Evolutionary conservation across 2,113 vertebrate genomes (phyloP).

Genomic region (Probosciger aterrimus): DNA sequence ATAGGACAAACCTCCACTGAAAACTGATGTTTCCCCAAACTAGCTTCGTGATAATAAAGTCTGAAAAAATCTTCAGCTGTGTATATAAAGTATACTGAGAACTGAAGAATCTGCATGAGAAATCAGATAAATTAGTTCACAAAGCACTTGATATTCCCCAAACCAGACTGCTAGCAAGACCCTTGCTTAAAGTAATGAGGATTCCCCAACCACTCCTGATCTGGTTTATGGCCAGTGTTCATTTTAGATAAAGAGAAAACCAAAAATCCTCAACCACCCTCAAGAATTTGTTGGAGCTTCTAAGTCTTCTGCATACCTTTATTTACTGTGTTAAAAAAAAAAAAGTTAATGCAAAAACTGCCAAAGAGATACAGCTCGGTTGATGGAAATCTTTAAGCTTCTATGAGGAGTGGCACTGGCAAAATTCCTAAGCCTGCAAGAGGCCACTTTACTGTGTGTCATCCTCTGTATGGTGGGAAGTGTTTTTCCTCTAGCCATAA

Average conservation of each 20-base stretch:
- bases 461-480: not conserved
- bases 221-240: not conserved
- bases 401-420: not conserved
- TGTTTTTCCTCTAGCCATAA: not conserved
- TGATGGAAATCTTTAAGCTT: not conserved
- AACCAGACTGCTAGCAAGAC: not conserved
- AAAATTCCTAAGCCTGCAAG: not conserved
- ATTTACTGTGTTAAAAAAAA: rapidly evolving
- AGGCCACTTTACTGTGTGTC: not conserved
- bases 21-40: not conserved
- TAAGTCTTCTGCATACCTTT: not conserved
- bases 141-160: not conserved
- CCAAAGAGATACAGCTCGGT: not conserved
- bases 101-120: not conserved
- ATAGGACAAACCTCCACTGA: not conserved
- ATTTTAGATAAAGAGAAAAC: not conserved
- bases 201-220: not conserved
- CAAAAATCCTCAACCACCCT: not conserved
- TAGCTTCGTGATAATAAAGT: not conserved
- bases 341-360: rapidly evolving
- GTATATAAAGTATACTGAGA: too few relatives aligned
- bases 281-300: not conserved
- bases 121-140: not conserved
- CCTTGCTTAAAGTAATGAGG: not conserved
- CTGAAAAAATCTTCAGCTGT: not conserved